phyloP scores from a whole-genome alignment of 2,113 vertebrate species.

The Epinephelus cyanopodus region DNA sequence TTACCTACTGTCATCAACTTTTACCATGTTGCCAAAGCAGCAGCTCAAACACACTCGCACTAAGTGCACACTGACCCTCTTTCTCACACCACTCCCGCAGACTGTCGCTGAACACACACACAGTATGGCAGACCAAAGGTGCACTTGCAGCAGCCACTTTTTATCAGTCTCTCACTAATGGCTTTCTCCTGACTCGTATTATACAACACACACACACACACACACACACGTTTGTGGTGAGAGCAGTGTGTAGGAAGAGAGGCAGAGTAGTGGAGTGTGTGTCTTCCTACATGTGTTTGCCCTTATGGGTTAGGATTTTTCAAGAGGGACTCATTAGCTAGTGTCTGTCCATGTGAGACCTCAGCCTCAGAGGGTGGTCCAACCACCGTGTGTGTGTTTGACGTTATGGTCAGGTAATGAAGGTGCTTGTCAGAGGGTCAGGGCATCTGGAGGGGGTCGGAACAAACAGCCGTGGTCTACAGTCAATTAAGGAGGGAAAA shows the following conservation, averaged over 20 bases:
- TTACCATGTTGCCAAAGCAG: conserved; percentile 69
- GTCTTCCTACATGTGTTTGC: not conserved
- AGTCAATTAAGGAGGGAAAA: conserved; percentile 27
- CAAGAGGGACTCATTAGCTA: conserved; percentile 58
- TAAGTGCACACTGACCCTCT: conserved; percentile 22
- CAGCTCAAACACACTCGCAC: conserved; percentile 52
- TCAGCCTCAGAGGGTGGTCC: conserved; percentile 44
- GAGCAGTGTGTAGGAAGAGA: not conserved
- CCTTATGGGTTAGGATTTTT: conserved; percentile 30
- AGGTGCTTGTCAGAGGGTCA: conserved; percentile 47
- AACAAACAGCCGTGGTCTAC: conserved; percentile 3
- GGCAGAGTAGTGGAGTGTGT: not conserved
- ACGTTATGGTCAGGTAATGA: conserved; percentile 54
- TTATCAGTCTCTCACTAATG: conserved; percentile 51
- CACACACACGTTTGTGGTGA: conserved; percentile 25
- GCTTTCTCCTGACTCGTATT: conserved; percentile 34
- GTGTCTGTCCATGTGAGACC: conserved; percentile 6
- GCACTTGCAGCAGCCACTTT: conserved; percentile 30
- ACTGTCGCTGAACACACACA: not conserved
- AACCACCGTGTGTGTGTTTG: conserved; percentile 25
- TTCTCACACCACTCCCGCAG: conserved; percentile 24
- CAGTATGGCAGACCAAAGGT: conserved; percentile 49
- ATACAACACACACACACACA: not conserved
- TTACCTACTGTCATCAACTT: conserved; percentile 68
- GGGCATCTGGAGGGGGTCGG: conserved; percentile 46